phyloP scores from a whole-genome alignment of 2,113 vertebrate species.

The Melospiza georgiana region DNA sequence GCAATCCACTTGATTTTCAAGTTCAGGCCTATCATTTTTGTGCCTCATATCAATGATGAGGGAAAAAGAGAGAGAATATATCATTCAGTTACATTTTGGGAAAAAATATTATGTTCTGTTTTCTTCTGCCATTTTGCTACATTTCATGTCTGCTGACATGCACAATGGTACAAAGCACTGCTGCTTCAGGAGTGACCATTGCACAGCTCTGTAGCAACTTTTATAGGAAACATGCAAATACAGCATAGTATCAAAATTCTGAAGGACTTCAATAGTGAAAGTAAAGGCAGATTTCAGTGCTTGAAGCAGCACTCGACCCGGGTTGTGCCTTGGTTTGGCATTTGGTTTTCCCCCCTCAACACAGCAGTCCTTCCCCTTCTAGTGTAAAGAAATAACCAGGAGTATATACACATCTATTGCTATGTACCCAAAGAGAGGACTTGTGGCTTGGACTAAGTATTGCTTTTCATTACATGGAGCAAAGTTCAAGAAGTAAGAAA shows the following conservation, averaged over 20 bases:
- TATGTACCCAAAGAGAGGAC: conserved; percentile 73
- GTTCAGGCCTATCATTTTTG: conserved; percentile 39
- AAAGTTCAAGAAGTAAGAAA: conserved; percentile 55
- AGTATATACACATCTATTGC: conserved; percentile 76
- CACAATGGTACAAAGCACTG: conserved; percentile 34
- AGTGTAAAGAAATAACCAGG: conserved; percentile 43
- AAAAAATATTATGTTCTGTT: not conserved
- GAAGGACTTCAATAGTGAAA: not conserved
- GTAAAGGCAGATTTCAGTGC: not conserved
- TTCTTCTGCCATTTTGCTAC: conserved; percentile 48
- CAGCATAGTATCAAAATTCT: not conserved
- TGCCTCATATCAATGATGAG: conserved; percentile 31
- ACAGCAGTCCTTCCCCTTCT: conserved; percentile 27
- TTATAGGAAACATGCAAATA: conserved; percentile 40
- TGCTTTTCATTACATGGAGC: conserved; percentile 75
- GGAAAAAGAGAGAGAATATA: conserved; percentile 31
- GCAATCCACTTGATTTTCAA: not conserved
- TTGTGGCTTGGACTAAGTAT: conserved; percentile 74
- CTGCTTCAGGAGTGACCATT: conserved; percentile 27
- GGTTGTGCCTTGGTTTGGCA: not conserved
- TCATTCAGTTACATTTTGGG: not conserved
- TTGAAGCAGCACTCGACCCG: not conserved
- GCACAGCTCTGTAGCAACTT: conserved; percentile 29
- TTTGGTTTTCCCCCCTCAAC: not conserved
- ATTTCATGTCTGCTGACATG: conserved; percentile 63